Evolutionary conservation across 2,888 invertebrate species (phyloP).

Genomic region (Tachina lurida): DNA sequence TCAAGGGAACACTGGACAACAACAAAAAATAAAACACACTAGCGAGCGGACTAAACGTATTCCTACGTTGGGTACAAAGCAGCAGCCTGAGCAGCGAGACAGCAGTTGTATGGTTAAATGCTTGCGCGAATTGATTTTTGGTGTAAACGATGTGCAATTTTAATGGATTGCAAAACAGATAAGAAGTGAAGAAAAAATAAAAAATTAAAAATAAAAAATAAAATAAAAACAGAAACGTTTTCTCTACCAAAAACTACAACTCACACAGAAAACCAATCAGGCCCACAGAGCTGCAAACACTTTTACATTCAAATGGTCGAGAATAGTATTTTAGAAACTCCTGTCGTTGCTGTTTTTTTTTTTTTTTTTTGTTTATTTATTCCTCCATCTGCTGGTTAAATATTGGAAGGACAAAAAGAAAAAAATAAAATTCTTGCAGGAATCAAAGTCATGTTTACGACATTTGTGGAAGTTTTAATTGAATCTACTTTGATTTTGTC

Average conservation of each 20-base stretch:
- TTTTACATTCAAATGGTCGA: slow-evolving; percentile 31
- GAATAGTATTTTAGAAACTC: slow-evolving; percentile 42
- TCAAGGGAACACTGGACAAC: slow-evolving; percentile 20
- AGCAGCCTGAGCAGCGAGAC: slow-evolving; percentile 33
- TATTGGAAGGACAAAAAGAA: neutral
- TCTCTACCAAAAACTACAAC: slow-evolving; percentile 53
- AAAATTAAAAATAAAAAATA: no score
- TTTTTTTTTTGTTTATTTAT: no score
- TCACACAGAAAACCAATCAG: slow-evolving; percentile 27
- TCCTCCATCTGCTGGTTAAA: slow-evolving; percentile 1
- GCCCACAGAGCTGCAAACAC: slow-evolving; percentile 11
- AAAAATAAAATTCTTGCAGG: slow-evolving; percentile 12
- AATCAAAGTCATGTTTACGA: slow-evolving; percentile 70
- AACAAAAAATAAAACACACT: slow-evolving; percentile 13
- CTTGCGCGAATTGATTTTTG: slow-evolving; percentile 83
- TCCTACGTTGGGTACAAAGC: slow-evolving; percentile 18
- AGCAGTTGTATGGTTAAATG: slow-evolving; percentile 80
- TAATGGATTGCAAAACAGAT: slow-evolving; percentile 83
- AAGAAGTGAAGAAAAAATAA: slow-evolving; percentile 74
- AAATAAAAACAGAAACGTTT: slow-evolving; percentile 41
- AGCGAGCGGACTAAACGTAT: slow-evolving; percentile 21
- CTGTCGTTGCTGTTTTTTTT: slow-evolving; percentile 23
- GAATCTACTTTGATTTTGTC: slow-evolving; percentile 72
- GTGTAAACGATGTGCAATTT: slow-evolving; percentile 83
- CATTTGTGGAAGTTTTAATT: slow-evolving; percentile 72